Evolutionary conservation across 2,888 invertebrate genomes (phyloP).

Genomic region (Dolomedes plantarius): DNA sequence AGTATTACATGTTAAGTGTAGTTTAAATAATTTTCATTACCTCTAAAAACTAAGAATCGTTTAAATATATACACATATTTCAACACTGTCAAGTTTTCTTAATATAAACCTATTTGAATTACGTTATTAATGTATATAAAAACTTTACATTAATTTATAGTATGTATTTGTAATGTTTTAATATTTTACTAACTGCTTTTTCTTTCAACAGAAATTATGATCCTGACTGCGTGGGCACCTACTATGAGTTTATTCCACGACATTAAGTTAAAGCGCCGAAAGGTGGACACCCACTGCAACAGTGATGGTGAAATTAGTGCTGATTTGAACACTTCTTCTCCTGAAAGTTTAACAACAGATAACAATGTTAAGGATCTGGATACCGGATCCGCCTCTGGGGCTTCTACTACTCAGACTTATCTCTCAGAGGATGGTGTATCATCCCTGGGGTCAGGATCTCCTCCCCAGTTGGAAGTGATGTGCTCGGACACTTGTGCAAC

Average conservation of each 20-base stretch:
- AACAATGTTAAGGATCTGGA: conserved; percentile 38
- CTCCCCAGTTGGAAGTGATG: conserved; percentile 41
- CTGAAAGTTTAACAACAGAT: conserved; percentile 50
- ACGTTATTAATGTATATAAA: too few species aligned
- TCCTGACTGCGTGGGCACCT: conserved; percentile 60
- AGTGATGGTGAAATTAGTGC: conserved; percentile 65
- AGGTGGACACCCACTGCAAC: conserved; percentile 63
- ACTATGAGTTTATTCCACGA: conserved; percentile 72
- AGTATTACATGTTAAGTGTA: too few species aligned
- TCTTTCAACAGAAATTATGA: conserved; percentile 67
- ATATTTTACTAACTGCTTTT: too few species aligned
- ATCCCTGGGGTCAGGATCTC: conserved; percentile 39
- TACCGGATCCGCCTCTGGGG: conserved; percentile 40
- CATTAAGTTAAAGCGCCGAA: conserved; percentile 68
- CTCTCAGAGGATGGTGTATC: conserved; percentile 49
- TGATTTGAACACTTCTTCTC: conserved; percentile 65
- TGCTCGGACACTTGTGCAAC: conserved; percentile 40
- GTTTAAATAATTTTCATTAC: too few species aligned
- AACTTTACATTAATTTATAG: too few species aligned
- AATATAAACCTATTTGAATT: too few species aligned
- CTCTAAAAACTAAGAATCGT: too few species aligned
- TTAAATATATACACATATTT: too few species aligned
- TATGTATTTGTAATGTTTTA: too few species aligned
- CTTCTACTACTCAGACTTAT: conserved; percentile 35
- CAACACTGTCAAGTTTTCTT: too few species aligned